Evolutionary conservation across 1,140 invertebrate genomes (phyloP).

Genomic region (Triops cancriformis): DNA sequence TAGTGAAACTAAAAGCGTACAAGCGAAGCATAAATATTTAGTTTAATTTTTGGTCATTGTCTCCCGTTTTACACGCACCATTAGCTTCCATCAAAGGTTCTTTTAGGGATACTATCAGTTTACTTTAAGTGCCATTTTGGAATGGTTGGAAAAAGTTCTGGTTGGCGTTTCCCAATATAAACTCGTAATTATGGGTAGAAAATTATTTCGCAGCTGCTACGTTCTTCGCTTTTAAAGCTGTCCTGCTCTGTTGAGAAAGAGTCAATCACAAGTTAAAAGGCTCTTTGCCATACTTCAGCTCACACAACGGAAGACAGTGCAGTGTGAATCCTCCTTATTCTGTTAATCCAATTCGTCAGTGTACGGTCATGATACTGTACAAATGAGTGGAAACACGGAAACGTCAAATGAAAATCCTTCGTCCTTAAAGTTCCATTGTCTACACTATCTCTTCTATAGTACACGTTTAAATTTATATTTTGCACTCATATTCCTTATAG

Average conservation of each 20-base stretch:
- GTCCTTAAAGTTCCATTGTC: too few species aligned
- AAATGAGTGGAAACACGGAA: too few species aligned
- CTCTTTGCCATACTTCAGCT: background rate
- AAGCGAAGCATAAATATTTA: constrained; percentile 1
- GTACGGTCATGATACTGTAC: too few species aligned
- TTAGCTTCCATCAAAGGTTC: background rate
- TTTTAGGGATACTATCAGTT: background rate
- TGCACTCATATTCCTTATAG: too few species aligned
- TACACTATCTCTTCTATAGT: too few species aligned
- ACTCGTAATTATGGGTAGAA: background rate
- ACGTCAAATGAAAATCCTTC: too few species aligned
- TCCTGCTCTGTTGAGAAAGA: background rate
- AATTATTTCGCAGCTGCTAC: background rate
- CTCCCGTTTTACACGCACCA: constrained; percentile 6
- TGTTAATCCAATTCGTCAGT: too few species aligned
- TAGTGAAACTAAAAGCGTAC: background rate
- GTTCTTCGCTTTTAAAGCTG: background rate
- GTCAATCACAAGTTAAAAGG: background rate
- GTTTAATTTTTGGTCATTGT: background rate
- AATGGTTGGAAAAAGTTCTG: background rate
- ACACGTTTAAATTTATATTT: too few species aligned
- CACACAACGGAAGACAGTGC: background rate
- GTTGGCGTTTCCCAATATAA: background rate
- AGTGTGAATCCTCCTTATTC: too few species aligned
- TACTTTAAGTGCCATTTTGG: background rate